phyloP scores from a whole-genome alignment of 2,888 invertebrate genomes.

The Petrolisthes manimaculis region DNA sequence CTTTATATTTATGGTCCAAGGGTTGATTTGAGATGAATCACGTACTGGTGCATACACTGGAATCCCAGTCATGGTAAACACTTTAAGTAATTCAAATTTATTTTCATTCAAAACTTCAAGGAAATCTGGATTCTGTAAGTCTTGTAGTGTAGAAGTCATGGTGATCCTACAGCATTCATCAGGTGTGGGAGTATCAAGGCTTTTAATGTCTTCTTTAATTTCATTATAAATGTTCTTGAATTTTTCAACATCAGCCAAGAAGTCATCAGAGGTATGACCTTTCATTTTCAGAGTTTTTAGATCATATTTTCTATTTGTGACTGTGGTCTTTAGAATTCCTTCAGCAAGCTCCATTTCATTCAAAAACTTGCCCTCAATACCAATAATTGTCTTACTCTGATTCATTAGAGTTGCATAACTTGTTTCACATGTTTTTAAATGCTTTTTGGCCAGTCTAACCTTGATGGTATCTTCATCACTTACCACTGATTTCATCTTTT shows the following conservation, averaged over 20 bases:
- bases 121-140: conserved; percentile 58
- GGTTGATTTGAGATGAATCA: conserved; percentile 56
- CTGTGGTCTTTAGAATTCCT: conserved; percentile 49
- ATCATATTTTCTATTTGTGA: conserved; percentile 49
- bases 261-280: conserved; percentile 46
- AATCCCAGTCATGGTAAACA: conserved; percentile 61
- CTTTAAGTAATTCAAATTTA: conserved; percentile 55
- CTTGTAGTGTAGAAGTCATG: conserved; percentile 51
- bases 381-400: conserved; percentile 45
- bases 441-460: conserved; percentile 22
- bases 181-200: conserved; percentile 40
- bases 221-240: conserved; percentile 31
- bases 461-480: background rate
- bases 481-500: background rate
- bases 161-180: conserved; percentile 62
- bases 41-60: conserved; percentile 59
- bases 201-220: conserved; percentile 2
- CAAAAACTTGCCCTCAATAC: conserved; percentile 34
- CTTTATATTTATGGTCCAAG: conserved; percentile 51
- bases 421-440: background rate
- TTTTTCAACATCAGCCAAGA: conserved; percentile 19
- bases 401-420: conserved; percentile 46
- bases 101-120: conserved; percentile 39
- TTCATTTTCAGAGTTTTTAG: conserved; percentile 37
- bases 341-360: conserved; percentile 58